phyloP scores from a whole-genome alignment of 1,140 invertebrate species.

The Temnothorax nylanderi region DNA sequence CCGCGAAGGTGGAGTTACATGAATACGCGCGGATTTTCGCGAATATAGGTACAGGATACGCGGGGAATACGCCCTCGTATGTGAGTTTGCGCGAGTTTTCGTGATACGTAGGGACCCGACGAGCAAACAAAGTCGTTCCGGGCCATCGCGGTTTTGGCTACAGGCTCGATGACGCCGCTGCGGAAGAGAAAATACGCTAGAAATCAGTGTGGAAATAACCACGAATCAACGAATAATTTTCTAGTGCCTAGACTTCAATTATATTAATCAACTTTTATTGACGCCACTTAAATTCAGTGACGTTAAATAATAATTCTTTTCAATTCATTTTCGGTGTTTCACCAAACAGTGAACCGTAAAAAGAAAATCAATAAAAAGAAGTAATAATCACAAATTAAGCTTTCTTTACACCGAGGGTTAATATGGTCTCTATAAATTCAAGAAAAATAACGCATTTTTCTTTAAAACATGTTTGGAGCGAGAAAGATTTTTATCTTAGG shows the following conservation, averaged over 20 bases:
- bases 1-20: slow-evolving; percentile 55
- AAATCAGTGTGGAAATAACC: neutral
- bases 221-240: slow-evolving; percentile 6
- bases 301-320: neutral
- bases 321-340: neutral
- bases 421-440: neutral
- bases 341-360: neutral
- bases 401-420: neutral
- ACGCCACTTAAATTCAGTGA: neutral
- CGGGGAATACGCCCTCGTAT: neutral
- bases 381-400: neutral
- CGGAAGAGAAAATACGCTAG: slow-evolving; percentile 10
- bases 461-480: neutral
- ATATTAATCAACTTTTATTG: neutral
- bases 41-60: slow-evolving; percentile 6
- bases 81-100: slow-evolving; percentile 39
- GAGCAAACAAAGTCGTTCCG: slow-evolving; percentile 57
- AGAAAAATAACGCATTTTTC: neutral
- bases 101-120: slow-evolving; percentile 30
- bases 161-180: slow-evolving; percentile 14
- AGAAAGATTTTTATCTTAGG: neutral
- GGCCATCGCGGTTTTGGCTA: slow-evolving; percentile 23
- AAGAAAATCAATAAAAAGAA: neutral
- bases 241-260: neutral
- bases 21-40: slow-evolving; percentile 46